Conservation (phyloP, 1,140 invertebrate species). For the Plectrocnemia conspersa region DNA sequence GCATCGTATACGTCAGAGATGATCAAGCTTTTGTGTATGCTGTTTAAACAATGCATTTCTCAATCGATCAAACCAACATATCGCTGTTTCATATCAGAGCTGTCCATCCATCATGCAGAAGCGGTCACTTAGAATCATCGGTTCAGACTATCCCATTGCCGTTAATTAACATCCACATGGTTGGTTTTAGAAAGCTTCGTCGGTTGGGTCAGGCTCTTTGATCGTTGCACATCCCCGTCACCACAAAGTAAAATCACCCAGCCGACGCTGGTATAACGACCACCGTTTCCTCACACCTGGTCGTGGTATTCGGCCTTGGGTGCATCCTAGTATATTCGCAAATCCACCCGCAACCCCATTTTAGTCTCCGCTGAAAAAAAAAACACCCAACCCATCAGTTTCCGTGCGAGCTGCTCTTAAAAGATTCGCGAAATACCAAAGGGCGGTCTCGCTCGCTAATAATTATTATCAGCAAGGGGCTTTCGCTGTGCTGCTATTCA, state of each 20-base stretch:
- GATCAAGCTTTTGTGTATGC: no score
- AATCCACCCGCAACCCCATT: no score
- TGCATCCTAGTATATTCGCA: background rate
- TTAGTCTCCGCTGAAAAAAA: no score
- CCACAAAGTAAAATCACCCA: slow-evolving; percentile 25
- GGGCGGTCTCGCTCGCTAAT: background rate
- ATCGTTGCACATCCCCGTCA: slow-evolving; percentile 4
- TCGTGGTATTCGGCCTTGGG: background rate
- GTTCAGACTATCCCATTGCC: background rate
- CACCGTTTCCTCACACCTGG: slow-evolving; percentile 1
- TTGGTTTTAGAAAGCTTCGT: background rate
- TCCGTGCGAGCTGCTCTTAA: slow-evolving; percentile 1
- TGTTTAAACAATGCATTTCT: no score
- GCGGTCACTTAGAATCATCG: no score
- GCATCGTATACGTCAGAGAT: no score
- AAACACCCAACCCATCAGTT: no score
- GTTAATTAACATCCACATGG: background rate
- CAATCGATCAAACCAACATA: no score
- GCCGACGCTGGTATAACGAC: slow-evolving; percentile 23
- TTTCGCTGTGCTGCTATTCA: no score
- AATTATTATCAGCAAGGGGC: slow-evolving; percentile 5
- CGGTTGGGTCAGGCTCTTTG: slow-evolving; percentile 3
- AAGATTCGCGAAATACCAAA: background rate
- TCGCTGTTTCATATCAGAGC: no score
- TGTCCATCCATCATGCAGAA: no score